Conservation (phyloP, 2,113 vertebrate genomes). For the Anarhynchus alexandrinus region DNA sequence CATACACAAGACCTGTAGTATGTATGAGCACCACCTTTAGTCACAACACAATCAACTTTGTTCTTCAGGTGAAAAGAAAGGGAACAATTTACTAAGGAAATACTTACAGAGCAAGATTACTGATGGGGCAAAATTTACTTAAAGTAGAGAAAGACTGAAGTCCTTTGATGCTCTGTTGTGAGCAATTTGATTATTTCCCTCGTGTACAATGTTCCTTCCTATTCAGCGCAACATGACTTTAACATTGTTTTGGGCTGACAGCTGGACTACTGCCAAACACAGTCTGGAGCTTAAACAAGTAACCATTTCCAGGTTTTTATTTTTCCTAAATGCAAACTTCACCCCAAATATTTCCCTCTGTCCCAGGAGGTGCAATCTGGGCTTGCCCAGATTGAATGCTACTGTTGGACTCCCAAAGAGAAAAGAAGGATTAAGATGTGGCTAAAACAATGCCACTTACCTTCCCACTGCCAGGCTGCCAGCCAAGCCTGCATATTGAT, state of each 20-base stretch:
- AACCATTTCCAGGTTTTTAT: neutral
- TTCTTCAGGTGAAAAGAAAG: neutral
- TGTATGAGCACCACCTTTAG: neutral
- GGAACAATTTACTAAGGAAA: neutral
- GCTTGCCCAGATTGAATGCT: neutral
- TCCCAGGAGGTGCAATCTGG: neutral
- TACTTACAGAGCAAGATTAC: neutral
- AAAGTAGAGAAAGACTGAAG: neutral
- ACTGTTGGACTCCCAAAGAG: neutral
- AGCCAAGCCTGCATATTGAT: slow-evolving; percentile 91
- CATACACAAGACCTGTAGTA: too few relatives aligned
- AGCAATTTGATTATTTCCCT: neutral
- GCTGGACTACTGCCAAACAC: neutral
- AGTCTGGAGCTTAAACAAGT: neutral
- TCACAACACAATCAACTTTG: neutral
- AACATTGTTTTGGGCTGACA: neutral
- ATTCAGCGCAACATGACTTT: neutral
- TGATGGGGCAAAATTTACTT: neutral
- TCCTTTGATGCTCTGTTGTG: neutral
- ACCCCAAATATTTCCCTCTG: neutral
- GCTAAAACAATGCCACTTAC: slow-evolving; percentile 61
- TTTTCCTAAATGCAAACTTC: neutral
- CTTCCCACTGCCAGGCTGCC: slow-evolving; percentile 86
- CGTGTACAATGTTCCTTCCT: neutral
- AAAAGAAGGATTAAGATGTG: neutral